phyloP scores from a whole-genome alignment of 2,797 vertebrate species.

The Triplophysa bombifrons region DNA sequence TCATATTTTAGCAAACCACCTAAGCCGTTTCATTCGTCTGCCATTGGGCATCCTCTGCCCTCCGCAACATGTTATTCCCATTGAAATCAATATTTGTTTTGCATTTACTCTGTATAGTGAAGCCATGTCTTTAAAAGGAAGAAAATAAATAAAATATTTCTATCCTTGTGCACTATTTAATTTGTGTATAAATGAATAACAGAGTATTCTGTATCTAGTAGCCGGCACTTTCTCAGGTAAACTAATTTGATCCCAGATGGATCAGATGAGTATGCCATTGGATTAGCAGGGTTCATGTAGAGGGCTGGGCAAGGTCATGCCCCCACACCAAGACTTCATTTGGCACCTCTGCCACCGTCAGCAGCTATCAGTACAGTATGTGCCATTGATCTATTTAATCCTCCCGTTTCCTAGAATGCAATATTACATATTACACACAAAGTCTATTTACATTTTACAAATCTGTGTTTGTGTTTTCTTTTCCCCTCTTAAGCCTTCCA shows the following conservation, averaged over 20 bases:
- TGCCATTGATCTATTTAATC: constrained; percentile 33
- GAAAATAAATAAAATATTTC: neutral
- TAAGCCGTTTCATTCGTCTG: no score
- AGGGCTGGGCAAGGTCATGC: constrained; percentile 2
- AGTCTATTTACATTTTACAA: neutral
- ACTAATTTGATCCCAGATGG: constrained; percentile 25
- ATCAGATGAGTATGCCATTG: constrained; percentile 33
- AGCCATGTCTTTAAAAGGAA: neutral
- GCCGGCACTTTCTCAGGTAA: constrained; percentile 22
- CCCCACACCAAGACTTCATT: neutral
- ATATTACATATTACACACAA: no score
- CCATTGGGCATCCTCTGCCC: no score
- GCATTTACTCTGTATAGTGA: neutral
- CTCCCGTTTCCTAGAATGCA: neutral
- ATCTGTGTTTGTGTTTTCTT: neutral
- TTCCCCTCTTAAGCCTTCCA: neutral
- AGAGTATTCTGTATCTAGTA: neutral
- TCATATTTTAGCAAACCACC: neutral
- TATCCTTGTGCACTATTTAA: neutral
- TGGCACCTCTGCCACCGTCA: neutral
- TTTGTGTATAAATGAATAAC: constrained; percentile 13
- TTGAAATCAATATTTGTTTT: neutral
- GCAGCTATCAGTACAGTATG: constrained; percentile 2
- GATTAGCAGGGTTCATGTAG: constrained; percentile 50
- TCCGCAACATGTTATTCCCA: neutral